Conservation (phyloP, 2,113 vertebrate species). For the Spheniscus mendiculus region DNA sequence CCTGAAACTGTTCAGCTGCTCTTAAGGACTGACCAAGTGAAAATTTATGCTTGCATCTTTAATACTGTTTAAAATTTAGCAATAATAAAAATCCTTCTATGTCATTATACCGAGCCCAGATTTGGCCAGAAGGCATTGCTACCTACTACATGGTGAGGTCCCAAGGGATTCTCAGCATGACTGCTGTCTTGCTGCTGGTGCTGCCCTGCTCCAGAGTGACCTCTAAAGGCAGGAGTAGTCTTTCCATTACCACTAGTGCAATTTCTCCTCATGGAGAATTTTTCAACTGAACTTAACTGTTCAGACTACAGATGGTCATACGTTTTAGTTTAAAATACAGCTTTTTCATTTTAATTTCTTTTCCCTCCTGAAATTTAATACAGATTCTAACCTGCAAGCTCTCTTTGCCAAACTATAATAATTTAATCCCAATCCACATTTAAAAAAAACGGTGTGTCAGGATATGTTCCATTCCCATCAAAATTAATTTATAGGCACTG, state of each 20-base stretch:
- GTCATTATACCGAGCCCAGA: neutral
- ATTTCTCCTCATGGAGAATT: neutral
- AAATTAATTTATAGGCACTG: constrained; percentile 22
- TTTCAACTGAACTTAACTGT: neutral
- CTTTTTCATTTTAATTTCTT: constrained; percentile 20
- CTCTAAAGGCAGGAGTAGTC: neutral
- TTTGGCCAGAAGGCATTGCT: neutral
- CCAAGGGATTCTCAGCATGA: neutral
- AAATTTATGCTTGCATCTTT: neutral
- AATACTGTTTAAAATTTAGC: neutral
- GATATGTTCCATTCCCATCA: constrained; percentile 23
- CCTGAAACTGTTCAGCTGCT: neutral
- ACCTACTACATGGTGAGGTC: neutral
- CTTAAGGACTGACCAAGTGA: neutral
- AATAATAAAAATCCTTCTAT: neutral
- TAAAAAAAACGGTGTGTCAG: neutral
- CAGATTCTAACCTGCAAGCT: constrained; percentile 31
- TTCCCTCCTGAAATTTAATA: constrained; percentile 3
- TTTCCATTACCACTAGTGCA: neutral
- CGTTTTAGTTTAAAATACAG: neutral
- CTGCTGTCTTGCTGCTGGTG: neutral
- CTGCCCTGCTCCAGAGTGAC: neutral
- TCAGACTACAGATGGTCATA: neutral
- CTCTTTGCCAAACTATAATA: constrained; percentile 36
- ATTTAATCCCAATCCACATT: constrained; percentile 34